Evolutionary conservation across 2,113 vertebrate genomes (phyloP), one percentile per base, ranked within the genome.

Genomic region (Centropus bengalensis): DNA sequence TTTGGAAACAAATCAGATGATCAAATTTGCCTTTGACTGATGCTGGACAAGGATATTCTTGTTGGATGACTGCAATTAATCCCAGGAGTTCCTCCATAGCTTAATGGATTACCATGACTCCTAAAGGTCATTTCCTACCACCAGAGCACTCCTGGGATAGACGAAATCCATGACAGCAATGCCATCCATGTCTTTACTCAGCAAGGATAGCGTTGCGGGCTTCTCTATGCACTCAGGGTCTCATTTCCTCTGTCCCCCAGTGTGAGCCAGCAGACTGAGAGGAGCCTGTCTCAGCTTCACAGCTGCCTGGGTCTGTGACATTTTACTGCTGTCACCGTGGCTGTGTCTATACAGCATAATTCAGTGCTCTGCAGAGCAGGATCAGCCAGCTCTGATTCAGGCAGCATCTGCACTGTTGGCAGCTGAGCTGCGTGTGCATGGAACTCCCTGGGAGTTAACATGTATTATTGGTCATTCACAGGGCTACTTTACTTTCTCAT

Each of bases 281-380:
- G 94, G 93, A 95, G 82, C 93, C 91, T 42, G 45, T 32, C 86
- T 89, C 66, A 73, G 56, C 74, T 56, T 36, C 4, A 0, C 49
- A 89, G 73, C 74, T 82, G 70, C 70, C 58, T 3, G 5, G 33
- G 55, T 73, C 84, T 49, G 81, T 21, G 24, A 62, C 69, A 69
- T 93, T 94, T 95, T 85, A 51, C 45, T 92, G 78, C 87, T 89
- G 84, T 85, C 93, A 62, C 70, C 1, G 0, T n/a, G 27, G 56
- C 55, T 0, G 4, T 54, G 52, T 58, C 84, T 76, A 5, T 33
- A n/a, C 28, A 54, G 67, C 55, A 55, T 42, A 85, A 85, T n/a
- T 94, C 93, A 90, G 76, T 6, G 27, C 63, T 79, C 78, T 69
- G 82, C 74, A 75, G 83, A 71, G 88, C 82, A 74, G 9, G 6